Percentiles rank a stretch among this genome's conserved stretches.
phyloP scores from a whole-genome alignment of 2,888 invertebrate genomes.

The Zygaena filipendulae region DNA sequence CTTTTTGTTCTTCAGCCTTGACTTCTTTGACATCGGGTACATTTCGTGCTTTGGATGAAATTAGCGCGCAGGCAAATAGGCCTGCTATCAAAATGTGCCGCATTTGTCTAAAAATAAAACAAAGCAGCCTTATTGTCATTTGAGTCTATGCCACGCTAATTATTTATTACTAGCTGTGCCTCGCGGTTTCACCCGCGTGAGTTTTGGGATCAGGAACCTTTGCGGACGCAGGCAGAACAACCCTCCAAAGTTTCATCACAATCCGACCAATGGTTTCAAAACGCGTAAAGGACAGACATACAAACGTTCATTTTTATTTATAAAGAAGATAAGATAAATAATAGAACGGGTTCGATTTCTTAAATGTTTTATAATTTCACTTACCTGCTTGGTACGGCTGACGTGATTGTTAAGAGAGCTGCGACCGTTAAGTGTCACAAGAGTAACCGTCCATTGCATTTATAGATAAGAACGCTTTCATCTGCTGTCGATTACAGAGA shows the following conservation, averaged over 20 bases:
- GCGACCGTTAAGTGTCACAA: conserved; percentile 44
- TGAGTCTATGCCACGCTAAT: no score
- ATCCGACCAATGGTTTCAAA: no score
- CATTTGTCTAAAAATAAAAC: conserved; percentile 31
- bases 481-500: conserved; percentile 52
- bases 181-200: no score
- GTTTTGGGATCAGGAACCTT: no score
- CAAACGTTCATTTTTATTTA: no score
- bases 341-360: no score
- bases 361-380: conserved; percentile 16
- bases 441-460: conserved; percentile 47
- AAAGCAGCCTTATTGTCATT: no score
- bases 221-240: no score
- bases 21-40: conserved; percentile 33
- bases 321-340: no score
- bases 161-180: no score
- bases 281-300: no score
- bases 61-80: conserved; percentile 34
- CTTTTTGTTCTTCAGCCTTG: conserved; percentile 21
- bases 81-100: conserved; percentile 36
- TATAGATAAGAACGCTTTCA: conserved; percentile 61
- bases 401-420: conserved; percentile 32
- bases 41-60: conserved; percentile 37
- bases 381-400: conserved; percentile 26
- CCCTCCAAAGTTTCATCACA: no score